phyloP scores from a whole-genome alignment of 2,797 vertebrate genomes.

The Melanotaenia maccullochi region DNA sequence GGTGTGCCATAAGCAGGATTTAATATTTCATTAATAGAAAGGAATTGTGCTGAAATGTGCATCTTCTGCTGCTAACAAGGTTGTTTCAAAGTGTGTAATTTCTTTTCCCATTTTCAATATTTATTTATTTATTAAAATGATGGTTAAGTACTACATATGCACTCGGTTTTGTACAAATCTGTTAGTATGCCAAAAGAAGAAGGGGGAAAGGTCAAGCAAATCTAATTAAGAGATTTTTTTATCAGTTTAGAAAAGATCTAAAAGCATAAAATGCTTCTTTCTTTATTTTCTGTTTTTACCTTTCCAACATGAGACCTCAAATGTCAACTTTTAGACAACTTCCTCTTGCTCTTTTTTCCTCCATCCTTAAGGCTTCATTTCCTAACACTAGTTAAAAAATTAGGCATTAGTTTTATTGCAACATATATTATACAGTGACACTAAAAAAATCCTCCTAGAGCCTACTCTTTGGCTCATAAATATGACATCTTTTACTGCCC shows the following conservation, averaged over 20 bases:
- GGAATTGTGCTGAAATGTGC: slow-evolving; percentile 69
- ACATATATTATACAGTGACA: slow-evolving; percentile 15
- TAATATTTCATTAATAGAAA: slow-evolving; percentile 58
- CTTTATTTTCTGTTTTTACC: slow-evolving; percentile 39
- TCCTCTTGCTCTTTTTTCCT: slow-evolving; percentile 27
- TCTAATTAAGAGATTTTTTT: slow-evolving; percentile 51
- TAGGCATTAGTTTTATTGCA: background rate
- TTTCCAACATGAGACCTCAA: no score
- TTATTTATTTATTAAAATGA: background rate
- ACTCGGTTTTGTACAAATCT: background rate
- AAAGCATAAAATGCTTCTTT: slow-evolving; percentile 44
- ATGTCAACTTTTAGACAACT: slow-evolving; percentile 37
- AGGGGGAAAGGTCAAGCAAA: slow-evolving; percentile 38
- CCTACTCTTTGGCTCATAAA: slow-evolving; percentile 34
- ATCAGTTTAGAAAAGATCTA: slow-evolving; percentile 60
- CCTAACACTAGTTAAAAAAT: slow-evolving; percentile 26
- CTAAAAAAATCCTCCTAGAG: no score
- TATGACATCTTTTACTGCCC: slow-evolving; percentile 28
- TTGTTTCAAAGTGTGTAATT: slow-evolving; percentile 56
- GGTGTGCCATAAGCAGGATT: slow-evolving; percentile 67
- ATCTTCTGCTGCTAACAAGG: slow-evolving; percentile 76
- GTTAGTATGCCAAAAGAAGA: background rate
- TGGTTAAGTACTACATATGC: background rate
- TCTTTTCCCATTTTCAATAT: slow-evolving; percentile 7
- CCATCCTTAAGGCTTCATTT: slow-evolving; percentile 20